phyloP scores from a whole-genome alignment of 2,888 invertebrate genomes.

The Lycophotia porphyrea region DNA sequence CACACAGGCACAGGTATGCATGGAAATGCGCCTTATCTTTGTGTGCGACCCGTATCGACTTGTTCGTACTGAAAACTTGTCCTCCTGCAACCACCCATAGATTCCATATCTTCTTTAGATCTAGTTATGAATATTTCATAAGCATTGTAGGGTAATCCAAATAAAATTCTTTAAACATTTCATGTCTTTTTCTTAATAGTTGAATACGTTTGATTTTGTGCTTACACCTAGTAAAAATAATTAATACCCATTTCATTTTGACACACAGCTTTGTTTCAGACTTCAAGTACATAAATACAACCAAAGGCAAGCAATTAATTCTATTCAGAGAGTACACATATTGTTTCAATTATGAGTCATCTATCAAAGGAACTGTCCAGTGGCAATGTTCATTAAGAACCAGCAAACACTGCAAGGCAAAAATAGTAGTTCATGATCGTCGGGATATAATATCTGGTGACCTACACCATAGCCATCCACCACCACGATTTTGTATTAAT shows the following conservation, averaged over 20 bases:
- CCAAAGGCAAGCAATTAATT: background rate
- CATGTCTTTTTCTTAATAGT: background rate
- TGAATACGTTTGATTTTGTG: background rate
- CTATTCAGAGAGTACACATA: conserved; percentile 23
- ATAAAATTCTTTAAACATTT: background rate
- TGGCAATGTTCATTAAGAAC: conserved; percentile 10
- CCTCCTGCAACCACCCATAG: background rate
- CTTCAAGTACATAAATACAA: conserved; percentile 25
- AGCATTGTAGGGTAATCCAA: background rate
- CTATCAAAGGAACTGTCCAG: conserved; percentile 1
- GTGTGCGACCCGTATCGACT: background rate
- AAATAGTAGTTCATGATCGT: conserved; percentile 1
- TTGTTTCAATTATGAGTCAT: conserved; percentile 19
- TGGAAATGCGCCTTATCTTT: too few relatives aligned
- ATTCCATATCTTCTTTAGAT: background rate
- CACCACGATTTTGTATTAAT: conserved; percentile 23
- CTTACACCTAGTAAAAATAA: background rate
- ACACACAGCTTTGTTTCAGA: conserved; percentile 19
- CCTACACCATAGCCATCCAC: conserved; percentile 26
- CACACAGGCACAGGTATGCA: too few relatives aligned
- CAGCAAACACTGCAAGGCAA: conserved; percentile 33
- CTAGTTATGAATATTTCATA: background rate
- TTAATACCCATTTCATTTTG: background rate
- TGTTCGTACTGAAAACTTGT: background rate
- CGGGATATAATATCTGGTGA: conserved; percentile 7